These are phyloP conservation scores for Apantesis nais DNA, from an alignment of 2,888 invertebrate species.

Conservation along the genomic window DNA sequence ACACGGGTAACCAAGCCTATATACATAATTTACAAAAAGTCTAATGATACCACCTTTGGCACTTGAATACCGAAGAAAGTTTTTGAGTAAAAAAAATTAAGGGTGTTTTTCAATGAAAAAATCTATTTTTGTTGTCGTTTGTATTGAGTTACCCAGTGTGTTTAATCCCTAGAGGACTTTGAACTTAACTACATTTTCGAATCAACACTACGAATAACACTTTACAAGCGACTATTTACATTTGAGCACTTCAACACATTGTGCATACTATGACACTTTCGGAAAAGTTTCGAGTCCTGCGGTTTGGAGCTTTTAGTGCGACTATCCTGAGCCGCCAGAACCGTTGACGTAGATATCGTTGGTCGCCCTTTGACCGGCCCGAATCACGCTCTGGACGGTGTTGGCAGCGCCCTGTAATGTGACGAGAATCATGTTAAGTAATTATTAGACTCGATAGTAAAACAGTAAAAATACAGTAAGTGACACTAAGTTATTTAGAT, in stretches of 20 bases:
- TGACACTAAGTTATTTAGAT: neutral
- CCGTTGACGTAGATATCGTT: constrained; percentile 80
- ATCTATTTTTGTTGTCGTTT: neutral
- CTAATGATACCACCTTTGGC: neutral
- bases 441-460: neutral
- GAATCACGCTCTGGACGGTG: constrained; percentile 88
- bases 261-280: constrained; percentile 83
- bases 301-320: constrained; percentile 22
- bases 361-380: constrained; percentile 83
- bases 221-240: constrained; percentile 64
- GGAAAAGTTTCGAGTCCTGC: constrained; percentile 76
- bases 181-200: constrained; percentile 40
- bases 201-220: constrained; percentile 39
- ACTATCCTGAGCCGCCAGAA: constrained; percentile 73
- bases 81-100: neutral
- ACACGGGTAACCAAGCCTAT: constrained; percentile 21
- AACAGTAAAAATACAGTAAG: neutral
- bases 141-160: constrained; percentile 27
- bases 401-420: constrained; percentile 89
- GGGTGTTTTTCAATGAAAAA: neutral
- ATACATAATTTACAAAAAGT: neutral
- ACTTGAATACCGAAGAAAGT: neutral
- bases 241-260: constrained; percentile 81
- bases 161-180: constrained; percentile 40
- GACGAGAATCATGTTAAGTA: constrained; percentile 20